Evolutionary conservation across 2,113 vertebrate species (phyloP).

Genomic region (Orycteropus afer): DNA sequence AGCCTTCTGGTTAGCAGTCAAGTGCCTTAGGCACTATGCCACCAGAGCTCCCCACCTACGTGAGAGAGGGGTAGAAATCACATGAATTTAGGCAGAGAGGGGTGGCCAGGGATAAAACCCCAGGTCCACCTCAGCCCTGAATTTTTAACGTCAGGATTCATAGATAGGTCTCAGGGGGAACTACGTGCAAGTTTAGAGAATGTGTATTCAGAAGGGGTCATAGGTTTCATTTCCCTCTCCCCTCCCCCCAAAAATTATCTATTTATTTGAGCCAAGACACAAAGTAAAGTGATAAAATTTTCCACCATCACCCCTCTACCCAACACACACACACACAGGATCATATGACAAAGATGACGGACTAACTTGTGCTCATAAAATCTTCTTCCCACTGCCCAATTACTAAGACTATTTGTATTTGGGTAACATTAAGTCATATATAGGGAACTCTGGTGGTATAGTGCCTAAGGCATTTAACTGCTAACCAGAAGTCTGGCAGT

Average conservation of each 20-base stretch:
- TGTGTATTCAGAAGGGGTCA: not conserved
- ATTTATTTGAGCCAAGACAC: slow-evolving; percentile 38
- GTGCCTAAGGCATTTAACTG: no score
- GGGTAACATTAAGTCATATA: slow-evolving; percentile 9
- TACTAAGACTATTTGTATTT: slow-evolving; percentile 59
- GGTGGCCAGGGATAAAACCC: not conserved
- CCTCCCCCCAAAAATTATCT: not conserved
- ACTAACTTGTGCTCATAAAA: slow-evolving; percentile 45
- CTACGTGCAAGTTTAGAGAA: not conserved
- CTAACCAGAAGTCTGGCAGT: no score
- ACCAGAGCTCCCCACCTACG: not conserved
- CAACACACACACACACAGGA: slow-evolving; percentile 29
- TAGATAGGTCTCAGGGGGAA: not conserved
- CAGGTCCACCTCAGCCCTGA: not conserved
- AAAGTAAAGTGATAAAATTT: not conserved
- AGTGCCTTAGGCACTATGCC: no score
- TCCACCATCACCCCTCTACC: not conserved
- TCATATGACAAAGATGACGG: slow-evolving; percentile 32
- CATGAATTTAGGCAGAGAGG: not conserved
- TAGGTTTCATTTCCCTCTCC: not conserved
- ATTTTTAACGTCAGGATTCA: not conserved
- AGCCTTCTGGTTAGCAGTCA: no score
- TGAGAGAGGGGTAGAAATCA: not conserved
- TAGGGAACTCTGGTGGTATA: no score
- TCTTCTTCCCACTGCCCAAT: slow-evolving; percentile 21